phyloP scores from a whole-genome alignment of 1,140 invertebrate genomes.

The Amphibalanus amphitrite region DNA sequence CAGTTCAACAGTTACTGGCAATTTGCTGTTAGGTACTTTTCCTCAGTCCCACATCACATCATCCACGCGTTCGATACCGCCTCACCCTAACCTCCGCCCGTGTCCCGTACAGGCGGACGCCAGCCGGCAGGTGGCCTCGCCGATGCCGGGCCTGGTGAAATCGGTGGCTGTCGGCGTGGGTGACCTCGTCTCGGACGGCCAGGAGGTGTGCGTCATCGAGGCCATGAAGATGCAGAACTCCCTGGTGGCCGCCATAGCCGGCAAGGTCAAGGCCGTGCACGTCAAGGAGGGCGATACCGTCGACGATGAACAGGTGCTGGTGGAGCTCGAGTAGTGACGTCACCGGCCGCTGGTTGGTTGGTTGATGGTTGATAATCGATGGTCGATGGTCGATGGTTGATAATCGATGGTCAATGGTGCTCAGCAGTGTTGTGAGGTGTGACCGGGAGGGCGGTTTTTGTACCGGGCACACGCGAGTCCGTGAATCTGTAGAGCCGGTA shows the following conservation, averaged over 20 bases:
- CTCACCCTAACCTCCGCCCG: neutral
- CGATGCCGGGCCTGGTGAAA: conserved; percentile 53
- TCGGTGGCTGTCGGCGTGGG: conserved; percentile 39
- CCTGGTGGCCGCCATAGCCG: conserved; percentile 37
- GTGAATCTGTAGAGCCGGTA: too few species aligned
- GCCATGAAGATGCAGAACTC: conserved; percentile 69
- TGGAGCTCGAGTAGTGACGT: conserved; percentile 39
- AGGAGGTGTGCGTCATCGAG: conserved; percentile 50
- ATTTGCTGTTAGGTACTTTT: neutral
- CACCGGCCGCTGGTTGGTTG: too few species aligned
- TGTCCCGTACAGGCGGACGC: conserved; percentile 25
- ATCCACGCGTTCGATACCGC: neutral
- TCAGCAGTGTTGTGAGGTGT: too few species aligned
- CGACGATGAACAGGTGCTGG: conserved; percentile 42
- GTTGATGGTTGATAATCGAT: too few species aligned
- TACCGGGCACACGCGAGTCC: too few species aligned
- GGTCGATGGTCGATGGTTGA: too few species aligned
- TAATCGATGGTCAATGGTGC: too few species aligned
- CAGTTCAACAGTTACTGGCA: conserved; percentile 9
- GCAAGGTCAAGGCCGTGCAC: conserved; percentile 41
- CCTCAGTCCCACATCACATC: too few species aligned
- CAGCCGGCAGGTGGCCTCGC: conserved; percentile 38
- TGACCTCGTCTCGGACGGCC: conserved; percentile 42
- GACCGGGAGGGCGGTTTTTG: too few species aligned
- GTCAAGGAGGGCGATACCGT: conserved; percentile 45